Base-by-base conservation (phyloP, 2,113 vertebrate species). In the Oenanthe oenanthe region DNA sequence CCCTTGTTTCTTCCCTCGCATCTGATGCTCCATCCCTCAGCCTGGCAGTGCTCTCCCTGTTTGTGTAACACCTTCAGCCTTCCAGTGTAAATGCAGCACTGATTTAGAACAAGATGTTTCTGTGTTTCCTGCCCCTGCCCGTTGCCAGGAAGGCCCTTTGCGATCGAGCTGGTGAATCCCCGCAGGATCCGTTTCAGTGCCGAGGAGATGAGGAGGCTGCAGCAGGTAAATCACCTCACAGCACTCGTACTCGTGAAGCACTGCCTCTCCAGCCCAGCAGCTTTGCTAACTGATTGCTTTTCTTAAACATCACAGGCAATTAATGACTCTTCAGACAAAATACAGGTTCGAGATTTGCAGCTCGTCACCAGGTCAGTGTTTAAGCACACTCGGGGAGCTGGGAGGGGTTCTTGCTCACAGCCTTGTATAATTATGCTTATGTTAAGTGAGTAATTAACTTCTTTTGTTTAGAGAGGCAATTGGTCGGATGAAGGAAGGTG, bases 401-500 rank as follows among this genome's bases (percentile, higher is more conserved):
- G 38, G 62, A 61, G 62, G 70, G 12, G 13, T 42, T 88, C 75
- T 56, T 79, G 87, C 66, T 89, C 88, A 18, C 61, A 53, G 79
- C 40, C 1, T 76, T 34, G 9, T 60, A 4, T 57, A 54, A 77
- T 61, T 92, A 40, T 81, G 54, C 75, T 83, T 83, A n/a, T 51
- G 65, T 34, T 82, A 48, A 84, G 87, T 24, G 79, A 71, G 93
- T 92, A 81, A 97, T 95, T 92, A 56, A 75, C 93, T 91, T 53
- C 48, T 89, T 94, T 79, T 95, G 90, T 96, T 94, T 95, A 99
- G 99, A 97, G 99, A 99, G 71, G 99, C 99, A 79, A 98, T 99
- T 97, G 98, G 98, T 75, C 99, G 98, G 19, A 99, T 99, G 99
- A 99, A 99, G 95, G 99, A 99, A 96, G 99, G 99, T 11, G 99